Evolutionary conservation across 2,113 vertebrate genomes (phyloP), one percentile per base, ranked within the genome.

Genomic region (Ochotona princeps): DNA sequence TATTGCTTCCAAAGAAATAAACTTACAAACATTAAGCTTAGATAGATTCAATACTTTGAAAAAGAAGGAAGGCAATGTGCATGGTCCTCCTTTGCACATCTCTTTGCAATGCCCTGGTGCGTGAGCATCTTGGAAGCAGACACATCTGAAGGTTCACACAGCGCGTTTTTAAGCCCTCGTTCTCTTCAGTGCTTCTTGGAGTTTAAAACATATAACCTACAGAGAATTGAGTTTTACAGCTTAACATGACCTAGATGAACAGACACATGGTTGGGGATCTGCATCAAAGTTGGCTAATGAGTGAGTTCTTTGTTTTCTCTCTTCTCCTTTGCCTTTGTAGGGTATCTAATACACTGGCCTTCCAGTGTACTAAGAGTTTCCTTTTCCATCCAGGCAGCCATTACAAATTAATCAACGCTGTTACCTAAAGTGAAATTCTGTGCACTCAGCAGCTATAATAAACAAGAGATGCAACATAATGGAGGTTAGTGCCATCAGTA

Each of bases 1-100:
- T 49, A 23, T 61, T 47, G 12, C 49, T 74, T 95, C 61, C 26
- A 90, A 90, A 54, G 63, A 90, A 91, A 44, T 8, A 83, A 69
- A 76, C n/a, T 9, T 32, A 75, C 12, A 25, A 57, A 80, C 75
- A 79, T 54, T 83, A 92, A 93, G 28, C 47, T 28, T 69, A 54
- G 17, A 66, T 47, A 54, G 26, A 38, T 67, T 90, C 90, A 83
- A 30, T 65, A 65, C 9, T 74, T 89, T 89, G 23, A 35, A 54
- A 87, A 82, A 78, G 8, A 83, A 79, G 61, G 35, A 32, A 79
- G 28, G 26, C 49, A 30, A 26, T 63, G 69, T 67, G 4, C 23
- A 49, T 44, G 3, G 38, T 6, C 38, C 38, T 8, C 14, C 21
- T 30, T 1, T 2, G 28, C 38, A 7, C 32, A 84, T 32, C 30